A percentile compares a stretch with the other conserved stretches of the same genome.
phyloP scores from a whole-genome alignment of 2,888 invertebrate species.

The Trissolcus brochymenae region DNA sequence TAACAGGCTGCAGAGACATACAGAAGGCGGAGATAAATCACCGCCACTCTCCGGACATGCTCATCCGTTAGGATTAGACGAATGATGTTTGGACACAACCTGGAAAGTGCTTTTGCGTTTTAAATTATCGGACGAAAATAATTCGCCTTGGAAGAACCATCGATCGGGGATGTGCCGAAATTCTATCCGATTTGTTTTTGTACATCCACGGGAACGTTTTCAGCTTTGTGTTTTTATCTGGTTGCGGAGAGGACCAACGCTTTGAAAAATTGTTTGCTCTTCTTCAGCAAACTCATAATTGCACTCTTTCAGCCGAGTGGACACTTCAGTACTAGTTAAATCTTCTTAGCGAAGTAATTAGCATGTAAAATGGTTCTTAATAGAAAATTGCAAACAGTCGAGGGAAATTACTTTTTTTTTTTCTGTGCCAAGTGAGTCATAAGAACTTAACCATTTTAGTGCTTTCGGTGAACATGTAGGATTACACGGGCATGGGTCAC shows the following conservation, averaged over 20 bases:
- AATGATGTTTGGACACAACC: slow-evolving; percentile 62
- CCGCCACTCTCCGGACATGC: slow-evolving; percentile 62
- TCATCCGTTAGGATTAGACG: slow-evolving; percentile 69
- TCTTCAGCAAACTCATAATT: slow-evolving; percentile 10
- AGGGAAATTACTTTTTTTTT: background rate
- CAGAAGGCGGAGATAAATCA: slow-evolving; percentile 63
- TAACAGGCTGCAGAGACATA: slow-evolving; percentile 56
- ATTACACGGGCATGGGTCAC: slow-evolving; percentile 6
- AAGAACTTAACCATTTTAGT: background rate
- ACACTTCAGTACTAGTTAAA: slow-evolving; percentile 6
- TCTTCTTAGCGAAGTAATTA: slow-evolving; percentile 18
- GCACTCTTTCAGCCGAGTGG: slow-evolving; percentile 2
- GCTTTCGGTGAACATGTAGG: background rate
- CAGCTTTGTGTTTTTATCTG: background rate
- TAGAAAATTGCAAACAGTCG: slow-evolving; percentile 9
- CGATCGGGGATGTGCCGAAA: background rate
- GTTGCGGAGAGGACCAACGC: background rate
- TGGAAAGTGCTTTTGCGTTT: slow-evolving; percentile 26
- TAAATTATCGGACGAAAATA: slow-evolving; percentile 28
- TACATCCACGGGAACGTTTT: background rate
- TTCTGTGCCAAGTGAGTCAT: too few species aligned
- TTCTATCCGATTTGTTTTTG: slow-evolving; percentile 21
- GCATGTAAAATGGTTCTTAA: slow-evolving; percentile 15
- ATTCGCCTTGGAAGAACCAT: slow-evolving; percentile 8
- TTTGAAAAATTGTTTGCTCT: slow-evolving; percentile 15